Conservation (phyloP, 2,113 vertebrate species). For the Apodemus speciosus region DNA sequence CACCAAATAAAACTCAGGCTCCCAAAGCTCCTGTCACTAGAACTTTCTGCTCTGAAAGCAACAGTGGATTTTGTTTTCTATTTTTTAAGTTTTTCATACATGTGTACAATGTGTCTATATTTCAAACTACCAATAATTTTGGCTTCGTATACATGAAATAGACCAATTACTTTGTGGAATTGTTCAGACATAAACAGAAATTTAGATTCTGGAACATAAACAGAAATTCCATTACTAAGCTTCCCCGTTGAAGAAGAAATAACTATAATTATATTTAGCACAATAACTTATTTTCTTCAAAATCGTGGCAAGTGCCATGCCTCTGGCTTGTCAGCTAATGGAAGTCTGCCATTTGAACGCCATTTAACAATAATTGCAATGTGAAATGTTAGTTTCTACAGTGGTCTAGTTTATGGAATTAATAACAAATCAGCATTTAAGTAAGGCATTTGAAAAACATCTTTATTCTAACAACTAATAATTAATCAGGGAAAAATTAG, state of each 20-base stretch:
- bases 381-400: constrained; percentile 54
- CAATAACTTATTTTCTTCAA: background rate
- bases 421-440: constrained; percentile 41
- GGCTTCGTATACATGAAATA: constrained; percentile 42
- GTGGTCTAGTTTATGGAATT: constrained; percentile 24
- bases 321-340: constrained; percentile 51
- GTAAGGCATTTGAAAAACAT: constrained; percentile 31
- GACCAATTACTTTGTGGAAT: constrained; percentile 50
- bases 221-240: constrained; percentile 53
- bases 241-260: constrained; percentile 66
- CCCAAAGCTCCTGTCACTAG: background rate
- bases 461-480: constrained; percentile 15
- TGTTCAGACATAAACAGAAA: constrained; percentile 63
- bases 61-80: background rate
- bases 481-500: constrained; percentile 24
- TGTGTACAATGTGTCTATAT: background rate
- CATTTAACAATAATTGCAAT: too few relatives aligned
- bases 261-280: constrained; percentile 55
- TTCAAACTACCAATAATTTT: constrained; percentile 5
- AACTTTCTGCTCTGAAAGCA: constrained; percentile 24
- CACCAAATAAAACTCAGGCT: background rate
- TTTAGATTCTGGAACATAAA: constrained; percentile 61
- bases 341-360: constrained; percentile 29
- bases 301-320: constrained; percentile 43
- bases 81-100: constrained; percentile 30